These are phyloP conservation scores for Micrasema longulum DNA, from an alignment of 1,140 invertebrate species.

Conservation along the genomic window DNA sequence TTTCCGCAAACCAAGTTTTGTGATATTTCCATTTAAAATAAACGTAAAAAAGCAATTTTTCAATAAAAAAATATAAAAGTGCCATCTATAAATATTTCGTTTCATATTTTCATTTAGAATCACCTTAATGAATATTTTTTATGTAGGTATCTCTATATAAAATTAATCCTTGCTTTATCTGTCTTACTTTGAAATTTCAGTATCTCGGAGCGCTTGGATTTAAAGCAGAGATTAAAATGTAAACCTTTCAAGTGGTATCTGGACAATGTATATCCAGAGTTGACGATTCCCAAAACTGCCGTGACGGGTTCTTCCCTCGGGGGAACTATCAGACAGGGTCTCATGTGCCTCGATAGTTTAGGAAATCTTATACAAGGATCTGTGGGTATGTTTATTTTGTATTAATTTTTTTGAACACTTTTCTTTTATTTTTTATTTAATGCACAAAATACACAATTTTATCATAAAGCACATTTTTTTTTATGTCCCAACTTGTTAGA, in stretches of 20 bases:
- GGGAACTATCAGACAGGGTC: conserved; percentile 79
- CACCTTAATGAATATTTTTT: too few species aligned
- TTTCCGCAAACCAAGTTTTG: too few species aligned
- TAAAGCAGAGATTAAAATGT: conserved; percentile 88
- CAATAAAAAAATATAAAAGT: too few species aligned
- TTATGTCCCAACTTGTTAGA: too few species aligned
- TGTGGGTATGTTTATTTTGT: conserved; percentile 81
- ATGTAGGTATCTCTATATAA: neutral
- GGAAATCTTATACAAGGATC: conserved; percentile 89
- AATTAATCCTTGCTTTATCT: neutral
- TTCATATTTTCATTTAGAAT: too few species aligned
- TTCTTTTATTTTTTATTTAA: too few species aligned
- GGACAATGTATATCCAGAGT: conserved; percentile 95
- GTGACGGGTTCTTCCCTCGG: conserved; percentile 65
- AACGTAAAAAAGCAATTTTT: too few species aligned
- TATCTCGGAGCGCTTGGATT: conserved; percentile 85
- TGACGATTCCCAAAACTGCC: conserved; percentile 78
- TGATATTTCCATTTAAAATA: too few species aligned
- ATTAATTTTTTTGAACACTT: too few species aligned
- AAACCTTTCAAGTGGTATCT: conserved; percentile 98
- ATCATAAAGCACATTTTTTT: too few species aligned
- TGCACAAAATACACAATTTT: too few species aligned
- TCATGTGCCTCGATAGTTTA: conserved; percentile 92
- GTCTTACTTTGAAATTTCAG: conserved; percentile 65
- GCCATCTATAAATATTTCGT: too few species aligned